A percentile compares a stretch with the other conserved stretches of the same genome.
These are phyloP conservation scores for Pammene fasciana DNA, from an alignment of 2,888 invertebrate genomes.

Conservation along the genomic window DNA sequence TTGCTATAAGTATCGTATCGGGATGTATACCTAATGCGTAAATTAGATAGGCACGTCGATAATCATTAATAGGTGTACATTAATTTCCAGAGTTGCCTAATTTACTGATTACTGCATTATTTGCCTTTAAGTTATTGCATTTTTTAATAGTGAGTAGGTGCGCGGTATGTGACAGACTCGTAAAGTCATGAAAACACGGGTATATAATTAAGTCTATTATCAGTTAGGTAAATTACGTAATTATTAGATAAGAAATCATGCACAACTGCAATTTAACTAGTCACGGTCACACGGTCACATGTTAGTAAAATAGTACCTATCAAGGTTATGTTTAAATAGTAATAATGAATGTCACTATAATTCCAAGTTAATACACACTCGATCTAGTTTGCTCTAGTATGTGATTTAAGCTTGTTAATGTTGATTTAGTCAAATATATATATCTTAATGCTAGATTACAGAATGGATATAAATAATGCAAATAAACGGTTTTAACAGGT, in stretches of 20 bases:
- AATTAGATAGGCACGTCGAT: background rate
- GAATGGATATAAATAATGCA: no score
- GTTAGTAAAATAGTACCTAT: background rate
- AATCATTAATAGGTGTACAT: background rate
- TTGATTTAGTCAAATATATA: no score
- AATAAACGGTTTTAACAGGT: no score
- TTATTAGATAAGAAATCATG: slow-evolving; percentile 3
- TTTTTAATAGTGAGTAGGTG: background rate
- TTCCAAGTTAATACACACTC: background rate
- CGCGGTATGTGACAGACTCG: background rate
- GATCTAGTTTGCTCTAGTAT: no score
- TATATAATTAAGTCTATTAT: no score
- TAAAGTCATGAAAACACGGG: background rate
- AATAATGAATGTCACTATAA: background rate
- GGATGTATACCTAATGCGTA: background rate
- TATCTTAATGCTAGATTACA: no score
- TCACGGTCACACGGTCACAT: background rate
- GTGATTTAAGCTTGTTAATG: no score
- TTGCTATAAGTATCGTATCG: no score
- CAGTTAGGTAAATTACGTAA: background rate
- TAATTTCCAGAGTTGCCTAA: background rate
- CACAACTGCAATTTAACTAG: background rate
- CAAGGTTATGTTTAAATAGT: background rate
- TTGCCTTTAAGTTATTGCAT: background rate
- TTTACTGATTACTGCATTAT: background rate